phyloP scores from a whole-genome alignment of 2,888 invertebrate species.

The Drosophila borborema region DNA sequence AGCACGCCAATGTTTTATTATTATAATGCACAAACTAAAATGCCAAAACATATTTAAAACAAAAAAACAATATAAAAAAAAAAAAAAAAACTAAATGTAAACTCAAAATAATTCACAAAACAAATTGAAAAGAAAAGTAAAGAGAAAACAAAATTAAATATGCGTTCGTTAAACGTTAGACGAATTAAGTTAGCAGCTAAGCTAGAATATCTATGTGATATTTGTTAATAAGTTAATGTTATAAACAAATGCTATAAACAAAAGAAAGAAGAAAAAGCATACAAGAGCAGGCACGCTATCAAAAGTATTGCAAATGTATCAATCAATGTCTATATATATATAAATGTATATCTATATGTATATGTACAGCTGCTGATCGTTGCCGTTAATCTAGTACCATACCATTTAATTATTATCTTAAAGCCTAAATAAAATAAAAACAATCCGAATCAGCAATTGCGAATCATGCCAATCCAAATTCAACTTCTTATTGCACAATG shows the following conservation, averaged over 20 bases:
- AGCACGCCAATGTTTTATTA: slow-evolving; percentile 64
- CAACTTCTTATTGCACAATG: slow-evolving; percentile 25
- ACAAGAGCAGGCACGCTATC: slow-evolving; percentile 32
- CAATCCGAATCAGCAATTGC: slow-evolving; percentile 52
- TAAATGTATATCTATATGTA: not conserved
- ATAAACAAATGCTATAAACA: slow-evolving; percentile 60
- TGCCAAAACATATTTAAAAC: slow-evolving; percentile 60
- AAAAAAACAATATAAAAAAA: not conserved
- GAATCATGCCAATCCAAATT: slow-evolving; percentile 33
- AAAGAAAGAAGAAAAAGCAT: slow-evolving; percentile 14
- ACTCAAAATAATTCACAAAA: not conserved
- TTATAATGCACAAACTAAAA: slow-evolving; percentile 74
- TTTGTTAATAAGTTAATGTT: slow-evolving; percentile 83
- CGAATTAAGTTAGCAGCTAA: slow-evolving; percentile 51
- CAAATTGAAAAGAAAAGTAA: not conserved
- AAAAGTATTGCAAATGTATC: slow-evolving; percentile 58
- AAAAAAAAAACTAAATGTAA: not conserved
- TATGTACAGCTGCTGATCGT: slow-evolving; percentile 49
- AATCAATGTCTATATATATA: slow-evolving; percentile 30
- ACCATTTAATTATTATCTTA: slow-evolving; percentile 41
- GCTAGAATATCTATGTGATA: slow-evolving; percentile 83
- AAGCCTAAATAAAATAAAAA: slow-evolving; percentile 36
- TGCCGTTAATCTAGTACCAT: slow-evolving; percentile 48
- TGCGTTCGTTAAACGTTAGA: slow-evolving; percentile 51
- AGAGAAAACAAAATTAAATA: not conserved